Evolutionary conservation across 2,888 invertebrate species (phyloP), one percentile per base, ranked within the genome.

Genomic region (Lathronympha strigana): DNA sequence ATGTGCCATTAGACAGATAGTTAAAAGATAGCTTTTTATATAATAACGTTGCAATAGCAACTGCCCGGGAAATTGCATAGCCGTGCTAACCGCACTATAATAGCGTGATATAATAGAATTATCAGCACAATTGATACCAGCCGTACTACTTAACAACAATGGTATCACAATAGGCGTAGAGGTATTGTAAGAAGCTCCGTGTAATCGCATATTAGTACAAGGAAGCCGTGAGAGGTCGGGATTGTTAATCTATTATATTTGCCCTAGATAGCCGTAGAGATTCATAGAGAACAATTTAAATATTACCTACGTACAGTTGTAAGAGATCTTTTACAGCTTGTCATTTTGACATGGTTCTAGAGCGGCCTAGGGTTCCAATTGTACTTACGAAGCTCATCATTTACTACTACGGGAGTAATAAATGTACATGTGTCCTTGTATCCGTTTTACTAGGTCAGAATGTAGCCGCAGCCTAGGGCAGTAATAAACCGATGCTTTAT

Each of bases 131-230:
- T 53, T 61, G 23, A 61, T 33, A 43, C 13, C 17, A 25, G 25
- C 15, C 17, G 33, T 43, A n/a, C 21, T 19, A 61, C 21, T 15
- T 43, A 31, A 43, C 31, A 53, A 61, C 43, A 61, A 61, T 51
- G 61, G 23, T 23, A 15, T 43, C 21, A 53, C 61, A 61, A 61
- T 45, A 43, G 61, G 31, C 28, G 61, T 33, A 43, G 40, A 31
- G 28, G 38, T 38, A 54, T 31, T 31, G 31, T 51, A 51, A 51
- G 38, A 43, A 43, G 51, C 31, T 43, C 19, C 25, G 21, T 13
- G 43, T 43, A 31, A 61, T 50, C 40, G 51, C 61, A 33, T 43
- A 53, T 53, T 33, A 45, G 43, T 43, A 33, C 51, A 43, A 23
- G 43, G 11, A 61, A 31, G 28, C 51, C 19, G 51, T 43, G 31